phyloP scores from a whole-genome alignment of 2,113 vertebrate genomes.

The Limanda limanda region DNA sequence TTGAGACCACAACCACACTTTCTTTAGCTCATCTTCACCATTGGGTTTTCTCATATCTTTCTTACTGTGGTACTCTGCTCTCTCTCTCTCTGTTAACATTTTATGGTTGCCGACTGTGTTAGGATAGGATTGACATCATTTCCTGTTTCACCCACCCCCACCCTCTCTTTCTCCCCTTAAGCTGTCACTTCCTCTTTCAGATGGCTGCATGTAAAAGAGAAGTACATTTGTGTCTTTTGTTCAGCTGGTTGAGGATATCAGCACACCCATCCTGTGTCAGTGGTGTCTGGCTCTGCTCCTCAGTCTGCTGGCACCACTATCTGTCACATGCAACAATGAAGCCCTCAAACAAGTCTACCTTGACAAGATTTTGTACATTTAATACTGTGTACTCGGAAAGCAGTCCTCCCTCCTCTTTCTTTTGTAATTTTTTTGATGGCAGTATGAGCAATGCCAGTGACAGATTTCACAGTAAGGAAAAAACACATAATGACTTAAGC shows the following conservation, averaged over 20 bases:
- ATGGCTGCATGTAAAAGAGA: constrained; percentile 65
- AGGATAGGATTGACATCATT: constrained; percentile 72
- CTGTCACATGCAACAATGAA: constrained; percentile 4
- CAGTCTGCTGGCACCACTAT: constrained; percentile 7
- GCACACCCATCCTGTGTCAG: constrained; percentile 81
- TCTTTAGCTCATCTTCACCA: neutral
- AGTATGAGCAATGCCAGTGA: neutral
- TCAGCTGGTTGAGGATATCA: constrained; percentile 72
- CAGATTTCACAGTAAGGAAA: neutral
- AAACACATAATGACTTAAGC: neutral
- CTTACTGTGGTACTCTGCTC: neutral
- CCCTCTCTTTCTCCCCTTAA: neutral
- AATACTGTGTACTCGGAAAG: no score
- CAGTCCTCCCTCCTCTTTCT: no score
- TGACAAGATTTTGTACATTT: neutral
- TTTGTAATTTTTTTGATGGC: neutral
- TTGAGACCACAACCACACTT: neutral
- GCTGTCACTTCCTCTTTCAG: constrained; percentile 75
- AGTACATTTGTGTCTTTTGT: constrained; percentile 75
- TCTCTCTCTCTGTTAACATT: neutral
- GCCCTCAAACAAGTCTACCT: neutral
- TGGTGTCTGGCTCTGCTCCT: constrained; percentile 26
- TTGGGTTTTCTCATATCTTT: neutral
- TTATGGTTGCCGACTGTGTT: constrained; percentile 29
- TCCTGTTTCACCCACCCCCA: constrained; percentile 66